Evolutionary conservation across 2,797 vertebrate species (phyloP), one percentile per base, ranked within the genome.

Genomic region (Parauchenoglanis ngamensis): DNA sequence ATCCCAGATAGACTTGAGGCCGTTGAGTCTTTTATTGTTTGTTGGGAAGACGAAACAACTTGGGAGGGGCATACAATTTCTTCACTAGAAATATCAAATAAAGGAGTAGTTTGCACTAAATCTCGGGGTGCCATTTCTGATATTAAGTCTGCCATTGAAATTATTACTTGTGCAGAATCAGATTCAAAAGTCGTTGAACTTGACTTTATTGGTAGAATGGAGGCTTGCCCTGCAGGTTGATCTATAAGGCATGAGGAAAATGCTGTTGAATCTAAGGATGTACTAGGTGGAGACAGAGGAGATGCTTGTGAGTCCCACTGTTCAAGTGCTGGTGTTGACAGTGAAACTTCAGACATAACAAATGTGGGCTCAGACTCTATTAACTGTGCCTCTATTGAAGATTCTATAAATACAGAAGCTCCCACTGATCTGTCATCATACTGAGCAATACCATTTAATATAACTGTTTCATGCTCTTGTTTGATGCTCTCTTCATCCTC

Each of bases 401-500:
- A 21, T 49, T 84, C 84, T 87, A 46, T 78, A 61, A 84, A 40
- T 84, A 94, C 91, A 86, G 88, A 93, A 84, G 85, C 89, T 54
- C 87, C 90, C 70, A 94, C 92, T 63, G 93, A 94, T 52, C 44
- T 70, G 11, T 96, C 94, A 91, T 95, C 93, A 92, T 93, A 95
- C 7, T 93, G 94, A 46, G 93, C 92, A 87, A 95, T 94, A 81
- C 95, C 94, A 88, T 93, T 93, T 80, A 94, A 94, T 85, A 94
- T 83, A 77, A 93, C 92, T 76, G 94, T 91, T 65, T 93, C 93
- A 92, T 94, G 92, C 89, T 98, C 97, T 84, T 97, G 95, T 92
- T 95, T 95, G 92, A 94, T 95, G 96, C 94, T 97, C 93, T 94
- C 96, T 95, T 98, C 98, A 91, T 98, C 97, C 84, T 97, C 96